Percentiles rank a stretch among this genome's conserved stretches.
These are phyloP conservation scores for Atrina japonica DNA, from an alignment of 2,888 invertebrate genomes.

Conservation along the genomic window DNA sequence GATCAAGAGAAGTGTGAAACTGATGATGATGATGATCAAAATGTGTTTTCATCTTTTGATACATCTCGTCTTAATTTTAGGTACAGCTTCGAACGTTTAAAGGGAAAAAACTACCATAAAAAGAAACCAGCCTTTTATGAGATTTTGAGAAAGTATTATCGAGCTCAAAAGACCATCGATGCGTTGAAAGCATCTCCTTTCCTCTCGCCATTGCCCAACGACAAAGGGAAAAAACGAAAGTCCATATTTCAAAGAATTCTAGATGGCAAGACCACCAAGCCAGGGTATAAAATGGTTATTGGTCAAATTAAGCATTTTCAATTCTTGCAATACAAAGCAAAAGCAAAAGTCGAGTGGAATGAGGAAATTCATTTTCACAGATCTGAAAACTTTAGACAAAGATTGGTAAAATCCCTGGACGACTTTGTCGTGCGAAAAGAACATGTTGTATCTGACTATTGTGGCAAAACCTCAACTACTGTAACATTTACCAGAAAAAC, in stretches of 20 bases:
- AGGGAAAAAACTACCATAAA: constrained; percentile 33
- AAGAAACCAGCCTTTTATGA: constrained; percentile 54
- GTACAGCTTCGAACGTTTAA: constrained; percentile 53
- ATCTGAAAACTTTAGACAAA: constrained; percentile 42
- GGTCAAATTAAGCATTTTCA: constrained; percentile 52
- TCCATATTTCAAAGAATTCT: constrained; percentile 36
- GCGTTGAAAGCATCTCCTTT: constrained; percentile 24
- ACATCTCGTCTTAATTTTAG: constrained; percentile 46
- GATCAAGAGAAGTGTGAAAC: constrained; percentile 7
- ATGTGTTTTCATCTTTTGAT: constrained; percentile 35
- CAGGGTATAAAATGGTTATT: constrained; percentile 30
- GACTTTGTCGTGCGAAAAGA: constrained; percentile 60
- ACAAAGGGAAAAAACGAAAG: constrained; percentile 24
- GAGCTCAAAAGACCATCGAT: constrained; percentile 50
- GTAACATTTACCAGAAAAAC: constrained; percentile 56
- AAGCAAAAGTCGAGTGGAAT: neutral
- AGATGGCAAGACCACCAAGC: constrained; percentile 18
- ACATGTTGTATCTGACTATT: constrained; percentile 52
- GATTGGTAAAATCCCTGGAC: constrained; percentile 45
- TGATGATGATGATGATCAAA: constrained; percentile 4
- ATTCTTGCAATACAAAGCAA: constrained; percentile 40
- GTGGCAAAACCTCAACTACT: constrained; percentile 49
- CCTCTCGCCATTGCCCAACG: neutral
- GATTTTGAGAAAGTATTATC: constrained; percentile 56
- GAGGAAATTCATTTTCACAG: neutral